Base-by-base conservation (phyloP, 2,888 invertebrate genomes). In the Cosmia trapezina region DNA sequence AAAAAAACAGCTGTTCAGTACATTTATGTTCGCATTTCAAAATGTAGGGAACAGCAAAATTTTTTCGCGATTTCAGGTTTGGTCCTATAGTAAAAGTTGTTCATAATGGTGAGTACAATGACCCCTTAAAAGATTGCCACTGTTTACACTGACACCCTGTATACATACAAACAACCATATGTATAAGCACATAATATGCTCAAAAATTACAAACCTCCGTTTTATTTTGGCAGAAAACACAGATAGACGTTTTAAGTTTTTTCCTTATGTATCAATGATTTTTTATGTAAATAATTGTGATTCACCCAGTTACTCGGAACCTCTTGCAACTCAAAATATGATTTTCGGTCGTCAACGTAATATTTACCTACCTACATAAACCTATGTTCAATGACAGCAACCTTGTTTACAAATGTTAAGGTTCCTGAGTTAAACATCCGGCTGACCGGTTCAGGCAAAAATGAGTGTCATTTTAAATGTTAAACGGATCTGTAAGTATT, bases 381-480 rank as follows among this genome's bases (percentile, higher is more conserved):
- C 41, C 41, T 41, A 22, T 8, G 7, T 57, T 6, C 8, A 73
- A 73, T 59, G 33, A 22, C 14, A 51, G 1, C 19, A 14, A 49
- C 22, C 14, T 33, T 33, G 22, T 51, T 71, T 7, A 22, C 22
- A 22, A 62, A 74, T 61, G 22, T 43, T 45, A 71, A 74, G 71
- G 43, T 74, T 74, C 62, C 43, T 43, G 14, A 14, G 49, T 61
- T 60, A 3, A 7, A 43, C 19, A 71, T 73, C 73, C 73, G 70
- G 73, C 17, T 49, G 47, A 60, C 73, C 73, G 70, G 73, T 12
- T 49, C 61, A 60, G 4, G 4, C 9, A 28, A 41, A 17, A 28
- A 28, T 9, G 0, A 3, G 2, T 22, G 51, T n/a, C 19, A 37
- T 33, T 33, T 33, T 33, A 33, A 33, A 33, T 3, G 33, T 33